Conservation (phyloP, 2,888 invertebrate genomes). For the Dicyrtomina minuta region DNA sequence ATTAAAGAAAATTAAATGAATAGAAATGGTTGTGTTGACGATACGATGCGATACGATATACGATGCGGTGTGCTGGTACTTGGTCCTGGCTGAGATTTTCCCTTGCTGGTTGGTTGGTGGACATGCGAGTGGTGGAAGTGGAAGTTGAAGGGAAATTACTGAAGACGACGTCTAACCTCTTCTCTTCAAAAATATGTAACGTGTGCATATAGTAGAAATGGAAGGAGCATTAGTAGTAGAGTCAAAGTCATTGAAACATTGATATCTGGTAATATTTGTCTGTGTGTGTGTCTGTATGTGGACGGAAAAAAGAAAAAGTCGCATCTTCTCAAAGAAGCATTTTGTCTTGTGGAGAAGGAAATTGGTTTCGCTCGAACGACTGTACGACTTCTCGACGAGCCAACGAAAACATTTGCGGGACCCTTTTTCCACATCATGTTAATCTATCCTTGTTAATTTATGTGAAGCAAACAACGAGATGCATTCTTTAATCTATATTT, state of each 20-base stretch:
- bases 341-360: slow-evolving; percentile 53
- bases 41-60: neutral
- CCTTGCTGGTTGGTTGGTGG: neutral
- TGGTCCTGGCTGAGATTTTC: neutral
- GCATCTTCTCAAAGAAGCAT: slow-evolving; percentile 51
- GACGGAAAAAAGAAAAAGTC: slow-evolving; percentile 38
- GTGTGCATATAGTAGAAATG: neutral
- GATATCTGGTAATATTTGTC: no score
- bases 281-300: slow-evolving; percentile 1
- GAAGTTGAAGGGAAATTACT: neutral
- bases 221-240: neutral
- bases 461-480: slow-evolving; percentile 53
- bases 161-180: neutral
- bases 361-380: slow-evolving; percentile 54
- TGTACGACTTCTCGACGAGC: slow-evolving; percentile 53
- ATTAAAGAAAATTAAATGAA: neutral
- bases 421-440: slow-evolving; percentile 53
- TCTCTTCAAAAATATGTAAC: neutral
- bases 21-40: neutral
- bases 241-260: neutral
- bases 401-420: slow-evolving; percentile 54
- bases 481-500: slow-evolving; percentile 54
- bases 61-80: neutral
- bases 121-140: neutral
- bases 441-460: slow-evolving; percentile 55